phyloP scores from a whole-genome alignment of 2,888 invertebrate genomes.

The Agrotis exclamationis region DNA sequence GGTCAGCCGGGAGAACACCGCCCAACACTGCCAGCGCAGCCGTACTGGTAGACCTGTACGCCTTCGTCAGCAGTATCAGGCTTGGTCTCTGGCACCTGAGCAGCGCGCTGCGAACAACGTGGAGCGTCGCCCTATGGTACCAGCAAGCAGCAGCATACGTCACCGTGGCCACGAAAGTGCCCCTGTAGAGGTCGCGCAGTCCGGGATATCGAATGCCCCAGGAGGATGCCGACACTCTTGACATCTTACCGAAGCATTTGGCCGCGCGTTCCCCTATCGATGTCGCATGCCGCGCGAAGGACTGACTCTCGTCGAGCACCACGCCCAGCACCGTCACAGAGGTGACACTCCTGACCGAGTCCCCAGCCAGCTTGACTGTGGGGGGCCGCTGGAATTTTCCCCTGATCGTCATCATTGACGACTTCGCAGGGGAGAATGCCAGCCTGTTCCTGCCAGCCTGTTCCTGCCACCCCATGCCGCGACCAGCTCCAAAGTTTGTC shows the following conservation, averaged over 20 bases:
- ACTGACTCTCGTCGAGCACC: constrained; percentile 43
- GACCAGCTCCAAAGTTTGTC: not conserved
- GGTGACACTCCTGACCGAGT: constrained; percentile 13
- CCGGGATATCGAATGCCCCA: constrained; percentile 55
- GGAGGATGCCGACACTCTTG: constrained; percentile 61
- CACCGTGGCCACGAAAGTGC: constrained; percentile 24
- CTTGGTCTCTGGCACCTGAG: constrained; percentile 3
- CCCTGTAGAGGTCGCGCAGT: constrained; percentile 12
- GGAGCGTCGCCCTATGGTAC: not conserved
- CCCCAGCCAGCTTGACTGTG: constrained; percentile 7
- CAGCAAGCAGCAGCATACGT: constrained; percentile 33
- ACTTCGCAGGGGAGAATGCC: constrained; percentile 1
- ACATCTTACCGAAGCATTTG: constrained; percentile 61
- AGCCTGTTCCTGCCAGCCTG: constrained; percentile 10
- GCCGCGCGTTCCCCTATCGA: constrained; percentile 51
- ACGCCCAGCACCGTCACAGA: constrained; percentile 44
- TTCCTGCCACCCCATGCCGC: constrained; percentile 4
- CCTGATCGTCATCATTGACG: not conserved
- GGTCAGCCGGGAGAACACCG: constrained; percentile 7
- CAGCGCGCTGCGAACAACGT: constrained; percentile 8
- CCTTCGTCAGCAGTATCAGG: not conserved
- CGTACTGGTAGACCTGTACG: constrained; percentile 13
- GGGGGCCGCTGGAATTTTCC: constrained; percentile 15
- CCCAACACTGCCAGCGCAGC: constrained; percentile 14
- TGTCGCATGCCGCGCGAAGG: constrained; percentile 44